Evolutionary conservation across 1,140 invertebrate genomes (phyloP), one percentile per base, ranked within the genome.

Genomic region (Archegozetes longisetosus): DNA sequence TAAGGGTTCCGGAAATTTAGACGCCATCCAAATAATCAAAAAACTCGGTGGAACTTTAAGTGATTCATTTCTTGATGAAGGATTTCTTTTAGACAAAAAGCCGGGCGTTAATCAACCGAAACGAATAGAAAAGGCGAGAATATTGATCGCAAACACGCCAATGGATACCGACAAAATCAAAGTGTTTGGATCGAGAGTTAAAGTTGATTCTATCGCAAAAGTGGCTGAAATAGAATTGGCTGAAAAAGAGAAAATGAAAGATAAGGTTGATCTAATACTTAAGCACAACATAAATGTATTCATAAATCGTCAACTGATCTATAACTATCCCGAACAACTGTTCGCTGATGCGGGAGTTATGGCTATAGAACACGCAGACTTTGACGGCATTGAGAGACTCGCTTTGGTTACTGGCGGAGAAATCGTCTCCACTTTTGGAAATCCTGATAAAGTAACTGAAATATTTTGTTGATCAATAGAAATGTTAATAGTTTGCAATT

Each of bases 91-190:
- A 60, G 93, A 98, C 70, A 99, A 99, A 70, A 97, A 92, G 74
- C 81, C 88, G 20, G 92, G 92, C 51, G 76, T 82, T n/a, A 83
- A 87, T 73, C 88, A 92, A 70, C 89, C 89, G 0, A 88, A 90
- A 70, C 75, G 80, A 58, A 76, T 97, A 66, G 89, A 95, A 74
- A 95, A 84, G 68, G 92, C 92, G 13, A 85, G 84, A 69, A 98
- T 99, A 70, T 79, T 99, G 14, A 93, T 99, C 70, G 95, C 95
- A n/a, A 99, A 99, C 70, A 99, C 96, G 32, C 90, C 96, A 0
- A 99, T 99, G 96, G 96, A 99, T 72, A 94, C 93, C 22, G 96
- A 99, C 69, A 99, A 99, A 76, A 96, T 99, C 64, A 98, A 98
- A 79, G 76, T 98, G n/a, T 99, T 98, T 78, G 95, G 94, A 55